Evolutionary conservation across 2,888 invertebrate genomes (phyloP).

Genomic region (Euspilapteryx auroguttella): DNA sequence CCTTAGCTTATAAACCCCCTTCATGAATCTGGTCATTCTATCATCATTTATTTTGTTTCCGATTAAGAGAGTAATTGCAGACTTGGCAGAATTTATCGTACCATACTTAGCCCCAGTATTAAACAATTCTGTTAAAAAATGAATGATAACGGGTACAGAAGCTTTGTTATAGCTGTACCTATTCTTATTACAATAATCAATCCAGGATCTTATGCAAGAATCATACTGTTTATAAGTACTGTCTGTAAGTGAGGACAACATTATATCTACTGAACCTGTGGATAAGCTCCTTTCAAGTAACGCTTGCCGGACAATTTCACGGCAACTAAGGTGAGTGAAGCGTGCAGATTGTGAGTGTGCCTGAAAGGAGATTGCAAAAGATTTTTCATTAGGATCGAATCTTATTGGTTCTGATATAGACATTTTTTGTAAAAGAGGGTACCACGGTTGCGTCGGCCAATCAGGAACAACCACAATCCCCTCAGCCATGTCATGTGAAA

Average conservation of each 20-base stretch:
- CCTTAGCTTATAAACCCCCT: slow-evolving; percentile 1
- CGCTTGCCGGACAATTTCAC: slow-evolving; percentile 6
- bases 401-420: slow-evolving; percentile 3
- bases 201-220: slow-evolving; percentile 5
- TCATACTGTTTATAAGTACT: slow-evolving; percentile 8
- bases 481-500: slow-evolving; percentile 12
- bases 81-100: slow-evolving; percentile 2
- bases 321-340: slow-evolving; percentile 6
- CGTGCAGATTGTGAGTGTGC: slow-evolving; percentile 4
- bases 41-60: slow-evolving; percentile 1
- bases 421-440: slow-evolving; percentile 11
- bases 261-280: slow-evolving; percentile 7
- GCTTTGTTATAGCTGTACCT: neutral
- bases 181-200: slow-evolving; percentile 5
- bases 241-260: slow-evolving; percentile 4
- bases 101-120: slow-evolving; percentile 2
- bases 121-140: slow-evolving; percentile 1
- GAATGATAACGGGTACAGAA: neutral
- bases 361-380: slow-evolving; percentile 7
- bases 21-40: slow-evolving; percentile 1
- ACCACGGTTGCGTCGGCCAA: slow-evolving; percentile 16
- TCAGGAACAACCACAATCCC: slow-evolving; percentile 15
- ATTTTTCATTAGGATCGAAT: slow-evolving; percentile 5
- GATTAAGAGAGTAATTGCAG: slow-evolving; percentile 3
- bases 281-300: slow-evolving; percentile 3